Evolutionary conservation across 1,140 invertebrate species (phyloP), one percentile per base, ranked within the genome.

Genomic region (Euschistus heros): DNA sequence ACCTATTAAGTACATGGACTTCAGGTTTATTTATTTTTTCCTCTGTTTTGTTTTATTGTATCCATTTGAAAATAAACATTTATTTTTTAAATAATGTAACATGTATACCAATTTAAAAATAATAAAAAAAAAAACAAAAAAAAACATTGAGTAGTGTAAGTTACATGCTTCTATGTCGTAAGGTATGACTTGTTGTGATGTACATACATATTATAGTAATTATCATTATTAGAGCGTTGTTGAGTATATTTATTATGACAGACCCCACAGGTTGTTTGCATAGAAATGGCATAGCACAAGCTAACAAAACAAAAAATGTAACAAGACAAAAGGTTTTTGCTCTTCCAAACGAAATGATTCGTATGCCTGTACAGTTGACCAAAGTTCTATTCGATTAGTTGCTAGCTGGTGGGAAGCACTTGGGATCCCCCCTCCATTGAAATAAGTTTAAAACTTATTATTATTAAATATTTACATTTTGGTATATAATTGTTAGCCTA

Each of bases 171-270:
- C 65, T 66, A 66, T 66, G 65, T 66, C 54, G n/a, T 67, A 67
- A 67, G 66, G 52, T 64, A 67, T 67, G 66, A 63, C 66, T 66
- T 66, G 65, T 67, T 59, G 66, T 67, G 66, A 67, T 67, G 66
- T 67, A 67, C 55, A 67, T 67, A 67, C 59, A 52, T 63, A 63
- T 67, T 63, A 66, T 66, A 67, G 66, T 67, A 54, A 55, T 67
- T 60, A 67, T 67, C 27, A 67, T 63, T 50, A 54, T 54, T 54
- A 64, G 20, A 64, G 62, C 26, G 46, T 63, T 63, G 66, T 62
- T 67, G 50, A 42, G 30, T 66, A 63, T 63, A 47, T 67, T 62
- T 63, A 67, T 57, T 20, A 62, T 57, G 27, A 47, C 17, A 61
- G 18, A 63, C 46, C 20, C 50, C 30, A n/a, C 50, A 20, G 33